Evolutionary conservation across 2,113 vertebrate species (phyloP).

Genomic region (Passer domesticus): DNA sequence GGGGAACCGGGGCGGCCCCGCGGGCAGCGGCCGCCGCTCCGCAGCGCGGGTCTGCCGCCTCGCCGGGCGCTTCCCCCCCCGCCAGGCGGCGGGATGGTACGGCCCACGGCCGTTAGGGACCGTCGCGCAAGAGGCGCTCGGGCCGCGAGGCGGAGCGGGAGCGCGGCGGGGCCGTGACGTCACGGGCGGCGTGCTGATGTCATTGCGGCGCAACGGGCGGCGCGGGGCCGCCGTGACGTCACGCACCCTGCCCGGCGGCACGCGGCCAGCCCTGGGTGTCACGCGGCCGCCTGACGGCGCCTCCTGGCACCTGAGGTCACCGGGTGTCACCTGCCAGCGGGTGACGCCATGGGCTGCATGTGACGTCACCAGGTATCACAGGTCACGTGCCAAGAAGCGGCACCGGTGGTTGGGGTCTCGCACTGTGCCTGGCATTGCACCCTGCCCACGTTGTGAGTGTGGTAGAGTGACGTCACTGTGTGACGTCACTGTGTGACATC

Average conservation of each 20-base stretch:
- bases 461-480: background rate
- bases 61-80: background rate
- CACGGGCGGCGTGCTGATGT: background rate
- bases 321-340: background rate
- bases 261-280: background rate
- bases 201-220: background rate
- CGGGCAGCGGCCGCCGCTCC: background rate
- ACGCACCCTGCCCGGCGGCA: background rate
- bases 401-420: background rate
- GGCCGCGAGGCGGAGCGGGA: background rate
- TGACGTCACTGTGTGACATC: background rate
- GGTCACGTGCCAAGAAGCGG: background rate
- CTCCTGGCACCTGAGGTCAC: too few species aligned
- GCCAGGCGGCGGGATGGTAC: background rate
- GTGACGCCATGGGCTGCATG: background rate
- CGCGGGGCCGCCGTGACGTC: background rate
- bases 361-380: background rate
- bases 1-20: background rate
- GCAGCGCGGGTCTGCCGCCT: too few species aligned
- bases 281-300: fast-evolving
- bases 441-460: background rate
- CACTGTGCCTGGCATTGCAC: background rate
- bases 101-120: background rate
- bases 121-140: background rate
- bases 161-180: background rate